Conservation (phyloP, 2,113 vertebrate species). For the Psammodynastes pulverulentus region DNA sequence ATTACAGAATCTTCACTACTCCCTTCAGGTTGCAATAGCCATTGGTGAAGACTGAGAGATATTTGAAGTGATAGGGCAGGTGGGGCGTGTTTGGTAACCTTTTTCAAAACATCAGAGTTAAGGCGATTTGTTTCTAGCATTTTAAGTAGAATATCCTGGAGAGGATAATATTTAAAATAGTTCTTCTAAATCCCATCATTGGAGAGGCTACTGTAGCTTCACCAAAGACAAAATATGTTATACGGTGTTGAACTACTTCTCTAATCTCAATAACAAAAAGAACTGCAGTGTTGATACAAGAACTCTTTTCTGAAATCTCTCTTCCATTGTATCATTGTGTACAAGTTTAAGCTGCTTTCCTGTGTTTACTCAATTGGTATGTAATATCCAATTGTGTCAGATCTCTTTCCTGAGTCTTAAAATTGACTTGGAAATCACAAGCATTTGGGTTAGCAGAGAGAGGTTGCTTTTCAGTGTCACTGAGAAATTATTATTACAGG, state of each 20-base stretch:
- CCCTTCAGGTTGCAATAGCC: neutral
- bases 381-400: conserved; percentile 1
- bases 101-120: neutral
- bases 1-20: neutral
- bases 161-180: neutral
- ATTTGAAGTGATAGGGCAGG: neutral
- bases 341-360: neutral
- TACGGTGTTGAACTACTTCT: neutral
- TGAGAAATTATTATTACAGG: neutral
- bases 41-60: fast-evolving
- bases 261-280: neutral
- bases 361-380: neutral
- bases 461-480: neutral
- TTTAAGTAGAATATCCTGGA: neutral
- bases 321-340: neutral
- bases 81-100: neutral
- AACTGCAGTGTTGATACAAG: neutral
- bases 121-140: neutral
- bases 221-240: neutral
- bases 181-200: neutral
- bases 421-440: neutral
- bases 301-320: neutral
- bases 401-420: neutral
- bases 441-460: too few species aligned
- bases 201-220: fast-evolving